phyloP scores from a whole-genome alignment of 2,888 invertebrate species.

The Auanema sp. region DNA sequence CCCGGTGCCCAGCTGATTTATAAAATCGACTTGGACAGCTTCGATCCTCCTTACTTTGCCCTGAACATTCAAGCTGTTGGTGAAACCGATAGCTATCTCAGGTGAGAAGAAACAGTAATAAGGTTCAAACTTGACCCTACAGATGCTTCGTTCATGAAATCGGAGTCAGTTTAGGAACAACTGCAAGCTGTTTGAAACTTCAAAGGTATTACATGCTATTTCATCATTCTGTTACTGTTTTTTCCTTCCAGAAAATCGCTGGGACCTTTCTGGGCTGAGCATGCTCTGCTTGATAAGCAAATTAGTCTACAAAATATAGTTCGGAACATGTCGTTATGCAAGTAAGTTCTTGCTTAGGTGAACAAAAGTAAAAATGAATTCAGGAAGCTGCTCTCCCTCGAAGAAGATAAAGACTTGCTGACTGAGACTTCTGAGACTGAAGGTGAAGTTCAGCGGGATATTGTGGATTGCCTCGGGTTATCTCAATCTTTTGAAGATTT shows the following conservation, averaged over 20 bases:
- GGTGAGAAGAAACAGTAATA: constrained; percentile 68
- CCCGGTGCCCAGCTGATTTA: constrained; percentile 79
- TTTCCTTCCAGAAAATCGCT: constrained; percentile 59
- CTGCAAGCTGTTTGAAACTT: constrained; percentile 69
- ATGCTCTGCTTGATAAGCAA: constrained; percentile 80
- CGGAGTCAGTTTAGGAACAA: constrained; percentile 78
- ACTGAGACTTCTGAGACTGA: background rate
- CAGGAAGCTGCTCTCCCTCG: background rate
- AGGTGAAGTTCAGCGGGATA: constrained; percentile 2
- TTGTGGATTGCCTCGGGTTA: constrained; percentile 34
- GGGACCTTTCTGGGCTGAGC: constrained; percentile 78
- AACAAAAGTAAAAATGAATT: background rate
- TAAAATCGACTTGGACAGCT: constrained; percentile 80
- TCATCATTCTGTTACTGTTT: background rate
- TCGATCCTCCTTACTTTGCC: constrained; percentile 80
- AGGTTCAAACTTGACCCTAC: constrained; percentile 65
- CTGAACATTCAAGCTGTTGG: constrained; percentile 85
- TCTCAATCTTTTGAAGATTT: constrained; percentile 24
- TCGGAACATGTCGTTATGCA: constrained; percentile 50
- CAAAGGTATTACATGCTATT: constrained; percentile 11
- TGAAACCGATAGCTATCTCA: constrained; percentile 76
- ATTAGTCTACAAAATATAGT: constrained; percentile 76
- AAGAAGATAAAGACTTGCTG: constrained; percentile 7
- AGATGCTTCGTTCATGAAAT: constrained; percentile 80
- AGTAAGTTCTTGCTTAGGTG: constrained; percentile 13